phyloP scores from a whole-genome alignment of 2,113 vertebrate genomes.

The Paratilapia polleni region DNA sequence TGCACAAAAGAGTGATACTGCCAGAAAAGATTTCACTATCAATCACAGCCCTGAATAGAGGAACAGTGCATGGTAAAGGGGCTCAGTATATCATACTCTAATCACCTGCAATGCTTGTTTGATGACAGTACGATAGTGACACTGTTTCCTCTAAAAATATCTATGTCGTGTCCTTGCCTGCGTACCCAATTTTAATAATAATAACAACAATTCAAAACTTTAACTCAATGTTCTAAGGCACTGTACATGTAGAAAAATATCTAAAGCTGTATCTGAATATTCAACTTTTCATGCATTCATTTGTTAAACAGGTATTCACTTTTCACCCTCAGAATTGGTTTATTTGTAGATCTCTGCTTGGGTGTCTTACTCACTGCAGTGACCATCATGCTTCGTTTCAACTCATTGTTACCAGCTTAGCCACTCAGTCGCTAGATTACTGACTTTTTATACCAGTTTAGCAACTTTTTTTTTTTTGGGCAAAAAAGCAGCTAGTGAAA shows the following conservation, averaged over 20 bases:
- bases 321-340: too few species aligned
- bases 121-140: not conserved
- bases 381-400: too few species aligned
- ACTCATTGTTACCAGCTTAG: too few species aligned
- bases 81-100: not conserved
- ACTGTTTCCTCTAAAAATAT: not conserved
- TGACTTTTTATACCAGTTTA: too few species aligned
- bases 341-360: too few species aligned
- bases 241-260: not conserved
- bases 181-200: not conserved
- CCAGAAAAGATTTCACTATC: conserved; percentile 12
- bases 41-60: conserved; percentile 15
- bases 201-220: not conserved
- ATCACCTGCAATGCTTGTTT: not conserved
- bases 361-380: too few species aligned
- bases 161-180: not conserved
- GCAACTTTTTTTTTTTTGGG: too few species aligned
- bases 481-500: too few species aligned
- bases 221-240: not conserved
- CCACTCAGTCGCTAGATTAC: too few species aligned
- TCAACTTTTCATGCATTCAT: too few species aligned
- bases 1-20: not conserved
- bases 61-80: not conserved
- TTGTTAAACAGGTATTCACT: too few species aligned
- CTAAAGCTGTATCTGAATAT: too few species aligned